Conservation (phyloP, 2,797 vertebrate genomes). For the Aldrovandia affinis region DNA sequence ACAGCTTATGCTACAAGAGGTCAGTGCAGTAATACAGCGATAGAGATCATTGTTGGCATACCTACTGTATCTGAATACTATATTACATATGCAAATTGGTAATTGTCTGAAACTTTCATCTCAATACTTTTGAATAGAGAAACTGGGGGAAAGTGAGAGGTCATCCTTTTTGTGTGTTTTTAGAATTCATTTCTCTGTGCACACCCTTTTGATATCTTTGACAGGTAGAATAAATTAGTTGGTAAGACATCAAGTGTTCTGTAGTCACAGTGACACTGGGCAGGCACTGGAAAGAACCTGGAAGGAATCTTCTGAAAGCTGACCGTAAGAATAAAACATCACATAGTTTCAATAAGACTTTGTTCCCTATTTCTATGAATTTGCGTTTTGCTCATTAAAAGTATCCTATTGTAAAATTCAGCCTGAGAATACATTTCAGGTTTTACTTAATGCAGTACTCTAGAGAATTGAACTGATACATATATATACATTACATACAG, state of each 20-base stretch:
- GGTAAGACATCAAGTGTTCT: background rate
- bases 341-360: background rate
- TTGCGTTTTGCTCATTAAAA: background rate
- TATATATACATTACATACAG: too few species aligned
- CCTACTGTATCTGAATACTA: background rate
- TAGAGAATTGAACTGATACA: too few species aligned
- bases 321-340: background rate
- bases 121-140: too few species aligned
- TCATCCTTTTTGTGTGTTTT: background rate
- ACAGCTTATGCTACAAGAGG: too few species aligned
- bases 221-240: background rate
- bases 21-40: too few species aligned
- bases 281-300: background rate
- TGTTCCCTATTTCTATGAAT: background rate
- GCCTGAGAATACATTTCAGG: too few species aligned
- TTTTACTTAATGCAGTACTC: too few species aligned
- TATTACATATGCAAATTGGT: background rate
- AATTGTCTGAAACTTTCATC: background rate
- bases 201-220: background rate
- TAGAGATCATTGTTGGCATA: too few species aligned
- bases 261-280: background rate
- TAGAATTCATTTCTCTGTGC: background rate
- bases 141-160: background rate
- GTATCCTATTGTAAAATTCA: too few species aligned
- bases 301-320: background rate